These are phyloP conservation scores for Stigmatopora argus DNA, from an alignment of 2,113 vertebrate genomes.

Conservation along the genomic window DNA sequence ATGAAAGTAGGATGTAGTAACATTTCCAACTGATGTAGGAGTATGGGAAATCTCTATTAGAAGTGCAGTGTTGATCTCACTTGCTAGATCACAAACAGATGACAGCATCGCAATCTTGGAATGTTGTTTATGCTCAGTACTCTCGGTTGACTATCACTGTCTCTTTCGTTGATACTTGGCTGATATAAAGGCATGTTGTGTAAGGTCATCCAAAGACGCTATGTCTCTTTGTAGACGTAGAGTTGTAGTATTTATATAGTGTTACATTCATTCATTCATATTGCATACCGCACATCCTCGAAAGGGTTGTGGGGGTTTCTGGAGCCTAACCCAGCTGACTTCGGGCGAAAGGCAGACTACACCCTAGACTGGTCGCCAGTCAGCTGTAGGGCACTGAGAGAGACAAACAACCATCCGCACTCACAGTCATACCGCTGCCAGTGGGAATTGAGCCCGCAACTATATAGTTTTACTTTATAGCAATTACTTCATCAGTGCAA, in stretches of 20 bases:
- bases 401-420: too few species aligned
- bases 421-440: too few species aligned
- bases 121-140: conserved; percentile 39
- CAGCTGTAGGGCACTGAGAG: too few species aligned
- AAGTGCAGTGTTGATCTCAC: conserved; percentile 32
- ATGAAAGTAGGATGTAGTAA: conserved; percentile 14
- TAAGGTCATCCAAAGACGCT: not conserved
- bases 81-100: conserved; percentile 60
- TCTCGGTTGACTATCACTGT: conserved; percentile 24
- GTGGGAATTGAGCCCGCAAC: too few species aligned
- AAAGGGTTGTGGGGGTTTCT: too few species aligned
- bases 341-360: too few species aligned
- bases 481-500: not conserved
- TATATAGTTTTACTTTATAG: too few species aligned
- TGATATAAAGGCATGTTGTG: conserved; percentile 1
- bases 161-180: conserved; percentile 10
- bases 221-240: not conserved
- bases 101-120: conserved; percentile 40
- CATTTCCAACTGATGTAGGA: conserved; percentile 22
- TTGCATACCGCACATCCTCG: too few species aligned
- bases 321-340: too few species aligned
- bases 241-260: too few species aligned
- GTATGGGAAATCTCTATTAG: conserved; percentile 25
- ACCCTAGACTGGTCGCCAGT: too few species aligned
- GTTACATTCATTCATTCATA: too few species aligned